Conservation (phyloP, 2,888 invertebrate species). For the Monochamus alternatus region DNA sequence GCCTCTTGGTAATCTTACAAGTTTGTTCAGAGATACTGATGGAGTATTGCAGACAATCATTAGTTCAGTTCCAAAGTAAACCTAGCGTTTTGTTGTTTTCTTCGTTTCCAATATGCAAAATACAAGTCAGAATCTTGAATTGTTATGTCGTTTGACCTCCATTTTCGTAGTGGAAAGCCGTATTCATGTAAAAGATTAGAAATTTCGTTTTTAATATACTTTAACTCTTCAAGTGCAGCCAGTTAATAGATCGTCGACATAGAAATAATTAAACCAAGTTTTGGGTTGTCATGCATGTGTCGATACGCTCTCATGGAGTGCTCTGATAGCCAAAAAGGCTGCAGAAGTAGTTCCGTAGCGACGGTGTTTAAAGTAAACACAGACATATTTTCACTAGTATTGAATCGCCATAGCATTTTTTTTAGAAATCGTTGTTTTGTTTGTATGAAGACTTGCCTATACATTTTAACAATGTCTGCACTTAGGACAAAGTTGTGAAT, state of each 20-base stretch:
- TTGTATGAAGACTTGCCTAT: constrained; percentile 11
- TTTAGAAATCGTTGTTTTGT: neutral
- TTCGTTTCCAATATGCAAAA: constrained; percentile 5
- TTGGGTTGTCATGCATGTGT: constrained; percentile 30
- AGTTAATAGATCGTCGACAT: constrained; percentile 51
- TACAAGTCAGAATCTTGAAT: constrained; percentile 6
- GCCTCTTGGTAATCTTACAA: constrained; percentile 31
- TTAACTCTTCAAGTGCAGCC: constrained; percentile 31
- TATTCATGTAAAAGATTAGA: constrained; percentile 21
- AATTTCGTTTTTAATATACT: constrained; percentile 24
- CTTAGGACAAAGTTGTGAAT: neutral
- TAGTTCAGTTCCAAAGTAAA: constrained; percentile 26
- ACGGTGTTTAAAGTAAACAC: constrained; percentile 4
- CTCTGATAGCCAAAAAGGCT: neutral
- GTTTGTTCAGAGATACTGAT: neutral
- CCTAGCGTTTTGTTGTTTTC: constrained; percentile 34
- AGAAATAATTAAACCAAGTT: constrained; percentile 48
- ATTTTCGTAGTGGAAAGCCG: constrained; percentile 47
- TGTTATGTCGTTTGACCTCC: constrained; percentile 44
- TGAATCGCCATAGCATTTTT: constrained; percentile 21
- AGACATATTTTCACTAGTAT: neutral
- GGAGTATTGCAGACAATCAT: constrained; percentile 26
- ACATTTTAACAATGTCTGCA: constrained; percentile 10
- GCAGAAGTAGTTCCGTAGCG: constrained; percentile 19
- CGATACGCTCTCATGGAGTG: constrained; percentile 36